These are phyloP conservation scores for Drosophila lowei DNA, from an alignment of 1,140 invertebrate genomes.

Conservation along the genomic window DNA sequence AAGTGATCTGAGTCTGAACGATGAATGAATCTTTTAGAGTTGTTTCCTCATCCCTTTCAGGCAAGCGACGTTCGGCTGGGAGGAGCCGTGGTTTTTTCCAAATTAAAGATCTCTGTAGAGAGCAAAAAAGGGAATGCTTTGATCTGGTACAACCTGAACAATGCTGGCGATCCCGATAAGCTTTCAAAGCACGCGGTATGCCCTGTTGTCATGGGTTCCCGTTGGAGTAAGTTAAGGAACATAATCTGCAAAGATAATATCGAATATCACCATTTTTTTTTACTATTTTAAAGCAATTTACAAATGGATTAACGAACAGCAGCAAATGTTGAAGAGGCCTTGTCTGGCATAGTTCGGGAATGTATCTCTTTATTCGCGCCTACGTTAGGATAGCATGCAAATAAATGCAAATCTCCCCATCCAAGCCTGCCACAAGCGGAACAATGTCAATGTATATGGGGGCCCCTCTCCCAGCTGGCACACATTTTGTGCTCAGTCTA, in stretches of 20 bases:
- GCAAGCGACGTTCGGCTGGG: constrained; percentile 46
- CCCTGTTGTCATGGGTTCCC: constrained; percentile 46
- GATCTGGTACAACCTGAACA: constrained; percentile 46
- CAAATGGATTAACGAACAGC: constrained; percentile 34
- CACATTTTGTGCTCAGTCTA: not conserved
- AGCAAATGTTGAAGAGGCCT: constrained; percentile 26
- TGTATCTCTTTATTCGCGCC: constrained; percentile 21
- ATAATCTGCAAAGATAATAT: not conserved
- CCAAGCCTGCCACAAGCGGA: constrained; percentile 12
- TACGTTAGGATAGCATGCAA: constrained; percentile 25
- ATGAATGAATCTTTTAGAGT: not conserved
- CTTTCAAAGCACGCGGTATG: constrained; percentile 39
- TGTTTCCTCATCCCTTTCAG: constrained; percentile 6
- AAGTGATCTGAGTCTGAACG: not conserved
- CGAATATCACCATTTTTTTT: not conserved
- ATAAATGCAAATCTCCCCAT: constrained; percentile 44
- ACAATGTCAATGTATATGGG: constrained; percentile 27
- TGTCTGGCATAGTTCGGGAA: constrained; percentile 34
- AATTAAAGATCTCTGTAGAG: constrained; percentile 29
- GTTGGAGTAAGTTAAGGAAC: constrained; percentile 35
- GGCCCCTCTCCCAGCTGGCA: not conserved
- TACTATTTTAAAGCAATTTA: constrained; percentile 33
- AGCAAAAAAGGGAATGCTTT: constrained; percentile 39
- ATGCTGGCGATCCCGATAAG: constrained; percentile 11
- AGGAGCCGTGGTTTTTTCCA: constrained; percentile 49